Conservation (phyloP, 2,888 invertebrate genomes). For the Thalpophila matura region DNA sequence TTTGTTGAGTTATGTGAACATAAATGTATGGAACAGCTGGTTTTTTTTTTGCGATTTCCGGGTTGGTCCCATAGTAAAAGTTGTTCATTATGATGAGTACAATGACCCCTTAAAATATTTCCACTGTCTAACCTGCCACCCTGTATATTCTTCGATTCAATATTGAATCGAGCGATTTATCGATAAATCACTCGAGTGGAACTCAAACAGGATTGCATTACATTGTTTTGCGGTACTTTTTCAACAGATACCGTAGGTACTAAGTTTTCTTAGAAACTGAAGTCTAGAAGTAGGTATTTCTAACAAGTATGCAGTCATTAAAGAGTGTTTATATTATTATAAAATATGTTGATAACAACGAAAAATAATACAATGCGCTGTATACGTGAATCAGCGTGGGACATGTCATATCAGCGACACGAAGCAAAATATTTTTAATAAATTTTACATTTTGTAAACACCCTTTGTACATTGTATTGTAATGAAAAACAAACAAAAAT, state of each 20-base stretch:
- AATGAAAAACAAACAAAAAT: neutral
- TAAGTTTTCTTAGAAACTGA: slow-evolving; percentile 11
- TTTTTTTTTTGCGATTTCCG: too few relatives aligned
- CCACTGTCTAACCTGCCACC: too few relatives aligned
- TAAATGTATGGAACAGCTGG: too few relatives aligned
- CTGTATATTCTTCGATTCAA: neutral
- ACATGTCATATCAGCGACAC: slow-evolving; percentile 57
- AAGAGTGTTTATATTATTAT: slow-evolving; percentile 55
- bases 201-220: neutral
- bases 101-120: too few relatives aligned
- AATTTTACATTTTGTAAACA: slow-evolving; percentile 29
- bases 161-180: neutral
- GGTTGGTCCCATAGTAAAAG: too few relatives aligned
- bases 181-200: neutral
- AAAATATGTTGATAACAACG: slow-evolving; percentile 54
- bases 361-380: slow-evolving; percentile 37
- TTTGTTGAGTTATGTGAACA: too few relatives aligned
- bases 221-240: slow-evolving; percentile 18
- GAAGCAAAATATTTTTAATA: slow-evolving; percentile 57
- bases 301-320: slow-evolving; percentile 40
- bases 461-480: slow-evolving; percentile 20
- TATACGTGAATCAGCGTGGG: slow-evolving; percentile 45
- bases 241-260: neutral
- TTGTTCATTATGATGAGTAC: too few relatives aligned
- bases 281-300: slow-evolving; percentile 25